Percentiles rank a stretch among this genome's conserved stretches.
Evolutionary conservation across 2,888 invertebrate species (phyloP).

Genomic region (Linnaemya tessellans): DNA sequence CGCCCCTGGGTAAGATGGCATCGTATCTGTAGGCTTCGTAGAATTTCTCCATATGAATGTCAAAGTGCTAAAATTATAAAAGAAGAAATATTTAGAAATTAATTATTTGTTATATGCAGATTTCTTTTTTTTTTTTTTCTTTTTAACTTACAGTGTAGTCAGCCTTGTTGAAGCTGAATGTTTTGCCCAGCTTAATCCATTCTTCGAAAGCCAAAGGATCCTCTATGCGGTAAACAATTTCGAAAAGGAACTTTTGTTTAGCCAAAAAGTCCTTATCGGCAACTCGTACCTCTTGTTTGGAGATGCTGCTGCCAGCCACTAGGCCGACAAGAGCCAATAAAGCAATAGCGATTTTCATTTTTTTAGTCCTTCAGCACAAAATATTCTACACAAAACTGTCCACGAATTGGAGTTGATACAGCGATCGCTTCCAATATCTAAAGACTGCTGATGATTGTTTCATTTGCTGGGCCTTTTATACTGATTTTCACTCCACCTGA

Average conservation of each 20-base stretch:
- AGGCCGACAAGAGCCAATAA: slow-evolving; percentile 78
- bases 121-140: too few species aligned
- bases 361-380: slow-evolving; percentile 53
- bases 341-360: slow-evolving; percentile 78
- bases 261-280: slow-evolving; percentile 73
- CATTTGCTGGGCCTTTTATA: slow-evolving; percentile 19
- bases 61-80: slow-evolving; percentile 73
- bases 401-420: slow-evolving; percentile 67
- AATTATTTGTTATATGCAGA: not conserved
- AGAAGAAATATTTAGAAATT: not conserved
- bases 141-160: slow-evolving; percentile 62
- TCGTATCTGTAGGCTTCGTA: slow-evolving; percentile 74
- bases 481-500: slow-evolving; percentile 42
- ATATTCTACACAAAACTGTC: slow-evolving; percentile 71
- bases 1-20: slow-evolving; percentile 84
- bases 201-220: slow-evolving; percentile 74
- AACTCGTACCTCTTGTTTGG: slow-evolving; percentile 58
- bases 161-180: slow-evolving; percentile 66
- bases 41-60: slow-evolving; percentile 74
- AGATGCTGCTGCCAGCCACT: slow-evolving; percentile 72
- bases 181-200: slow-evolving; percentile 73
- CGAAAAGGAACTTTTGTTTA: slow-evolving; percentile 74
- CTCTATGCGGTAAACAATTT: slow-evolving; percentile 73
- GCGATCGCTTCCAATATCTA: slow-evolving; percentile 76
- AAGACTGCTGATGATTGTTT: slow-evolving; percentile 73